These are phyloP conservation scores for Alviniconcha strummeri DNA, from an alignment of 2,888 invertebrate genomes.

Conservation along the genomic window DNA sequence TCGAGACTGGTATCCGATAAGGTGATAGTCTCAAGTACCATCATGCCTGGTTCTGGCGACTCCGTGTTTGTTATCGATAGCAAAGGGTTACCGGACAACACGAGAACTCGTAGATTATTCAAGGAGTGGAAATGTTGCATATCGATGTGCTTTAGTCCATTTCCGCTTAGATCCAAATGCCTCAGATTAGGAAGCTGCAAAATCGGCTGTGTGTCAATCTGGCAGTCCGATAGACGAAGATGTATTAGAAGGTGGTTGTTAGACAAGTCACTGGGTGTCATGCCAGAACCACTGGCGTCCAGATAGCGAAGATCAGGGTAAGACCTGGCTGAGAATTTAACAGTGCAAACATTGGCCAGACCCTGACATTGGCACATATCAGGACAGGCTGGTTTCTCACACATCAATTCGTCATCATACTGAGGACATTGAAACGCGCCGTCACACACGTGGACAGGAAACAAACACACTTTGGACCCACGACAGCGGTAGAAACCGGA, in stretches of 20 bases:
- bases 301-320: conserved; percentile 7
- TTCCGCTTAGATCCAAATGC: no score
- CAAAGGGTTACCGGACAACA: no score
- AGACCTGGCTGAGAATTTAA: background rate
- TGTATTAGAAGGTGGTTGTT: no score
- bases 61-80: no score
- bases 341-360: background rate
- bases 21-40: background rate
- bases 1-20: background rate
- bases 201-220: no score
- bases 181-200: no score
- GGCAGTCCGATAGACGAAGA: no score
- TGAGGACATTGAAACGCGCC: conserved; percentile 12
- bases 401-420: conserved; percentile 15
- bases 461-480: background rate
- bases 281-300: background rate
- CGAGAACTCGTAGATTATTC: no score
- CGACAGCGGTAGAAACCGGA: conserved; percentile 16
- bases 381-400: conserved; percentile 11
- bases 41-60: no score
- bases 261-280: conserved; percentile 5
- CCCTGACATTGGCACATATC: background rate
- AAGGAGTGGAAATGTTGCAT: background rate
- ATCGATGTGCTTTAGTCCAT: background rate
- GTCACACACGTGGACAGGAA: conserved; percentile 6